phyloP scores from a whole-genome alignment of 2,888 invertebrate species.

The Hemicrepidius hirtus region DNA sequence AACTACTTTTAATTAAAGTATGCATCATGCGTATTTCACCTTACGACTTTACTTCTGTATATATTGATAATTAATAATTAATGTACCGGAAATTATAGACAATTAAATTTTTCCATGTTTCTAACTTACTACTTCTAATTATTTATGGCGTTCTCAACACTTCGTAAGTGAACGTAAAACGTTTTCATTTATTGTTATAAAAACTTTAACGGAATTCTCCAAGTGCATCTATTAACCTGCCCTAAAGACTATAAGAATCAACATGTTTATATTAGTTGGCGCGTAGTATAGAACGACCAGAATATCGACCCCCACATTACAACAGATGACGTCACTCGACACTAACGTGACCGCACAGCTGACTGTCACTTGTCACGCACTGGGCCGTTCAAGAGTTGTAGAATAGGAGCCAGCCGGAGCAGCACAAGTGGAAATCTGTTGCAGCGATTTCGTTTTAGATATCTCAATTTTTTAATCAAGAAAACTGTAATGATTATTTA shows the following conservation, averaged over 20 bases:
- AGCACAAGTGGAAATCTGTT: constrained; percentile 45
- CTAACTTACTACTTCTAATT: not conserved
- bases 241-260: not conserved
- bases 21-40: constrained; percentile 1
- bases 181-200: too few relatives aligned
- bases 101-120: constrained; percentile 17
- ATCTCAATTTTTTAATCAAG: not conserved
- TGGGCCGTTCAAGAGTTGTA: constrained; percentile 48
- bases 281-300: constrained; percentile 56
- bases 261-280: constrained; percentile 35
- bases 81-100: constrained; percentile 37
- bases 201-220: not conserved
- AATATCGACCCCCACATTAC: constrained; percentile 65
- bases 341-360: constrained; percentile 68
- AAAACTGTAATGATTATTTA: too few relatives aligned
- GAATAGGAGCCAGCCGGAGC: constrained; percentile 25
- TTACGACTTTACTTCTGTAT: constrained; percentile 9
- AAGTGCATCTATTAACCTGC: not conserved
- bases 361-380: constrained; percentile 68
- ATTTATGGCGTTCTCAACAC: not conserved
- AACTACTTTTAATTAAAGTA: constrained; percentile 15
- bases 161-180: not conserved
- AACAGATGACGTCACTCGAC: constrained; percentile 65
- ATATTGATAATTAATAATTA: constrained; percentile 17
- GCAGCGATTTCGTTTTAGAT: constrained; percentile 19